Evolutionary conservation across 2,797 vertebrate species (phyloP).

Genomic region (Argya squamiceps): DNA sequence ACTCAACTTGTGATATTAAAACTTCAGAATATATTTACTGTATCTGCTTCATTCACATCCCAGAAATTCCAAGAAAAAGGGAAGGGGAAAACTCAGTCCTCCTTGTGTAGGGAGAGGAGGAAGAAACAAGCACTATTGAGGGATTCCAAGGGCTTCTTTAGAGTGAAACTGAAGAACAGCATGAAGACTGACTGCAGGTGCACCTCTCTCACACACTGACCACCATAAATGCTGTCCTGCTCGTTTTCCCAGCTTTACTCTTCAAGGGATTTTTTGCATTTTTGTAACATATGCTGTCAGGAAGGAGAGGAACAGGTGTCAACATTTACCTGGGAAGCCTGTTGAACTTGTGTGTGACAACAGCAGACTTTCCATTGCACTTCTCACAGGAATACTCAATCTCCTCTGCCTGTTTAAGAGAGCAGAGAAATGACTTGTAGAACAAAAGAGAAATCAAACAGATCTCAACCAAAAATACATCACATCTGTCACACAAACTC

Average conservation of each 20-base stretch:
- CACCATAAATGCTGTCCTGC: not conserved
- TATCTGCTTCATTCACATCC: not conserved
- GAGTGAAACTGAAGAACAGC: not conserved
- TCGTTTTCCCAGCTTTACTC: not conserved
- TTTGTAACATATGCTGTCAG: not conserved
- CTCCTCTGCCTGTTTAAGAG: conserved; percentile 89
- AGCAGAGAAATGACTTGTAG: not conserved
- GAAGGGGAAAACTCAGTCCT: not conserved
- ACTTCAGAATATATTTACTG: not conserved
- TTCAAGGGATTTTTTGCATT: not conserved
- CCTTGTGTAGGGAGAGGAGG: accelerated
- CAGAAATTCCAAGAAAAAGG: not conserved
- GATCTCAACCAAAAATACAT: not conserved
- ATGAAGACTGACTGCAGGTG: not conserved
- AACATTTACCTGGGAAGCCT: conserved; percentile 88
- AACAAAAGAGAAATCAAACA: not conserved
- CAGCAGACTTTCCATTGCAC: conserved; percentile 91
- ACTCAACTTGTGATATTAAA: not conserved
- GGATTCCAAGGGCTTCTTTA: not conserved
- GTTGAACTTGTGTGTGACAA: conserved; percentile 96
- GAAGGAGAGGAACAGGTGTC: not conserved
- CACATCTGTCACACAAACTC: not conserved
- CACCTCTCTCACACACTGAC: not conserved
- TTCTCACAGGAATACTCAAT: conserved; percentile 99
- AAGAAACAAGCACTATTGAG: not conserved